Base-by-base conservation (phyloP, 1,140 invertebrate genomes). In the Cotesia chilonis region DNA sequence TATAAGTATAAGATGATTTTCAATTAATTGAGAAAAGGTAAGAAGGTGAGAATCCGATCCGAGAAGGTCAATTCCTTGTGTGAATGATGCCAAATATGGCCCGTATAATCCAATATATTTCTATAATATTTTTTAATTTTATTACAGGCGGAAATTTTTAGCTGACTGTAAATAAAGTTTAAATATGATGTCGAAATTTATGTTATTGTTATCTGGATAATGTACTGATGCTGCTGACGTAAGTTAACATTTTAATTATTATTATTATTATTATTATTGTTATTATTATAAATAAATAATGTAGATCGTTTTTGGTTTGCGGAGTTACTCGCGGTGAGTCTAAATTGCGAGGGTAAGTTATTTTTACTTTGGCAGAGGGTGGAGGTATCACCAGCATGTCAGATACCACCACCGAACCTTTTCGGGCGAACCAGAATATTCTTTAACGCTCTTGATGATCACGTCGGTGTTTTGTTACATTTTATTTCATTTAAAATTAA, bases 401-500 rank as follows among this genome's bases (percentile, higher is more conserved):
- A 73, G 20, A 67, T 51, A 66, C n/a, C 57, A 72, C 12, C 70
- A 70, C 75, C 83, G 80, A 78, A 80, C 85, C 84, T 82, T 87
- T 87, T 87, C 83, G 83, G 84, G 84, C 83, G 82, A 85, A 78
- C 79, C 79, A 76, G 75, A 77, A 67, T 73, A 4, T 71, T 73
- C 75, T 72, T 66, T 57, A 72, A 41, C 70, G 41, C 64, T 51
- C 12, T 51, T 67, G 14, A 77, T 66, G 74, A 70, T 74, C 68
- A 54, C 28, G 64, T 41, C 76, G 82, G 83, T 85, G 78, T 85
- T 82, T 72, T 73, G 80, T 85, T 85, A 86, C 84, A 12, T 72
- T 38, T 69, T 69, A 55, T 38, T 65, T 17, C 1, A 17, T 17
- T 17, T 17, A 17, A 17, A 17, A 1, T 17, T 17, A 17, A 17